Conservation (phyloP, 2,888 invertebrate genomes). For the Drosophila maculinotata region DNA sequence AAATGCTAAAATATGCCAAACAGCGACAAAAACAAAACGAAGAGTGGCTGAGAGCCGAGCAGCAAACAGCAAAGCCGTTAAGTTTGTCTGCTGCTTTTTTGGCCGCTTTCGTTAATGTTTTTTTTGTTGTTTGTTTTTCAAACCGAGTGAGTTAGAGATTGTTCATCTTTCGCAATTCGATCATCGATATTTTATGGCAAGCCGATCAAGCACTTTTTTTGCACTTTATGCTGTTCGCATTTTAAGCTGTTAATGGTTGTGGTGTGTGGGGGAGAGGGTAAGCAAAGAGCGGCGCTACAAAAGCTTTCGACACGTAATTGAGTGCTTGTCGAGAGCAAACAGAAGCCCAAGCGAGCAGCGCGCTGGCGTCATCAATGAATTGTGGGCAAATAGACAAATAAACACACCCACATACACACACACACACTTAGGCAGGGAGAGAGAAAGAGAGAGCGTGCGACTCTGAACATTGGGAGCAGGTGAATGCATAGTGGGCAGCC, state of each 20-base stretch:
- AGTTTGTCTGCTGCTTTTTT: conserved; percentile 54
- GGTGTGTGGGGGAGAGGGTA: background rate
- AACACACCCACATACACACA: conserved; percentile 17
- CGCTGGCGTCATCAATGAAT: conserved; percentile 50
- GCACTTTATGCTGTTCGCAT: conserved; percentile 16
- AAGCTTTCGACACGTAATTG: conserved; percentile 47
- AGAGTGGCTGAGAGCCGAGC: conserved; percentile 5
- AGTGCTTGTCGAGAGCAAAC: conserved; percentile 55
- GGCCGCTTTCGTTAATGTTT: conserved; percentile 28
- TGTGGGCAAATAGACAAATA: conserved; percentile 24
- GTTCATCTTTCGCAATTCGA: conserved; percentile 13
- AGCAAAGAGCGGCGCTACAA: conserved; percentile 30
- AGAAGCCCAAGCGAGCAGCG: conserved; percentile 35
- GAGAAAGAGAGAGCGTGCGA: conserved; percentile 10
- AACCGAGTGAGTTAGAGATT: conserved; percentile 8
- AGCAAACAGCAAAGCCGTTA: conserved; percentile 57
- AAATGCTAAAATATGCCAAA: conserved; percentile 36
- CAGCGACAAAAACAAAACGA: conserved; percentile 40
- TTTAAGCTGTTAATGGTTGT: conserved; percentile 3
- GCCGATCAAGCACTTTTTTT: conserved; percentile 11
- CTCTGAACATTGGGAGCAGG: conserved; percentile 18
- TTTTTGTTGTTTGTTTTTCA: conserved; percentile 21
- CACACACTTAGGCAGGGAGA: background rate
- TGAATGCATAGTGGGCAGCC: conserved; percentile 33
- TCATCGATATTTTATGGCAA: conserved; percentile 23